Base-by-base conservation (phyloP, 2,888 invertebrate genomes). In the Parochlus steinenii region DNA sequence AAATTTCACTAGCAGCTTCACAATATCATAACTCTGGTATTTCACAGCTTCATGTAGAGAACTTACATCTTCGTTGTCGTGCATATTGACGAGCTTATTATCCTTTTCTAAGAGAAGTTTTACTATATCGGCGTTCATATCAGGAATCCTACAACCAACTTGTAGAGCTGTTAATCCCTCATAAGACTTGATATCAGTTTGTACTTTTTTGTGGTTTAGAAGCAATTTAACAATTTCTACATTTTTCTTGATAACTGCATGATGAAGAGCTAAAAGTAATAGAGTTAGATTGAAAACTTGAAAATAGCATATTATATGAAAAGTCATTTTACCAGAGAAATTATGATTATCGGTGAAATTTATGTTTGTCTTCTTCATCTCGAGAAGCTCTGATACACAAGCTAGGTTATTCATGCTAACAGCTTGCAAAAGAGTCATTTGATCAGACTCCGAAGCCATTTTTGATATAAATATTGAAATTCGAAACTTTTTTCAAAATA, bases 111-210 rank as follows among this genome's bases (percentile, higher is more conserved):
- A 4, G 1, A 42, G 19, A 8, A 27, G 10, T 27, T 32, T 14
- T 3, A 42, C 14, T 10, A 42, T 38, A 25, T 39, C 38, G 7
- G 19, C 7, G 4, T 34, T 22, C n/a, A 27, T 25, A 14, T 33
- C 16, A 12, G 15, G 11, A 6, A 16, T 8, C 3, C 23, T 22
- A 17, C 37, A 33, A 8, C 36, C 39, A 3, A 42, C n/a, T 16
- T 35, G 20, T 29, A 42, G 24, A 10, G 36, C 37, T 7, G 42
- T 39, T 8, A 18, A 30, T 14, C 42, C 42, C 31, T 42, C 42
- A 17, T 16, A 36, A 8, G 30, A 34, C 33, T 33, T 31, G 8
- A 20, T 22, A 23, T 10, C 8, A 4, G 23, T 12, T 26, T 39
- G 26, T 7, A 39, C 15, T 11, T 18, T 11, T 7, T 28, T 26